These are phyloP conservation scores for Caenorhabditis wallacei DNA, from an alignment of 2,888 invertebrate species.

Conservation along the genomic window DNA sequence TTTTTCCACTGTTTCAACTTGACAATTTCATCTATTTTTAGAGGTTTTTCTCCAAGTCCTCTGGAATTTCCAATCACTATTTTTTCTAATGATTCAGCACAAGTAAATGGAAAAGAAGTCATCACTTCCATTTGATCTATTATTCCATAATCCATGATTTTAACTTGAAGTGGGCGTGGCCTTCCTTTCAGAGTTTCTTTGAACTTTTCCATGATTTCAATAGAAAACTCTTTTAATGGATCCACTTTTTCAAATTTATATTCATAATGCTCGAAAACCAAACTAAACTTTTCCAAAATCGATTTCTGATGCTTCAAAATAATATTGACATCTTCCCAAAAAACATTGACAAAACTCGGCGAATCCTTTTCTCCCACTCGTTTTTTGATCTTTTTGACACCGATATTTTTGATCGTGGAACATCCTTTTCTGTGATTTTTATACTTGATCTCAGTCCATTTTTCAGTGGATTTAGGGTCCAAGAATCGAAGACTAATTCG, in stretches of 20 bases:
- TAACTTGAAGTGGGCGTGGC: background rate
- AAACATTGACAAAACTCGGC: background rate
- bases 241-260: background rate
- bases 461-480: background rate
- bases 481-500: background rate
- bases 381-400: background rate
- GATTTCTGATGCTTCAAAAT: slow-evolving; percentile 13
- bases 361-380: background rate
- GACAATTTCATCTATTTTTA: background rate
- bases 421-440: slow-evolving; percentile 1
- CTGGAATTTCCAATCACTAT: background rate
- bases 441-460: slow-evolving; percentile 3
- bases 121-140: background rate
- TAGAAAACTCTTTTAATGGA: background rate
- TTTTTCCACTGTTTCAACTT: slow-evolving; percentile 10
- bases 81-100: background rate
- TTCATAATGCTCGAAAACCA: slow-evolving; percentile 17
- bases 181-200: background rate
- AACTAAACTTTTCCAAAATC: background rate
- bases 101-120: background rate
- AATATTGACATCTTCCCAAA: slow-evolving; percentile 1
- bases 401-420: background rate
- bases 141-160: background rate
- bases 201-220: background rate
- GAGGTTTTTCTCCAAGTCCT: background rate